Evolutionary conservation across 2,113 vertebrate genomes (phyloP), one percentile per base, ranked within the genome.

Genomic region (Xiphophorus couchianus): DNA sequence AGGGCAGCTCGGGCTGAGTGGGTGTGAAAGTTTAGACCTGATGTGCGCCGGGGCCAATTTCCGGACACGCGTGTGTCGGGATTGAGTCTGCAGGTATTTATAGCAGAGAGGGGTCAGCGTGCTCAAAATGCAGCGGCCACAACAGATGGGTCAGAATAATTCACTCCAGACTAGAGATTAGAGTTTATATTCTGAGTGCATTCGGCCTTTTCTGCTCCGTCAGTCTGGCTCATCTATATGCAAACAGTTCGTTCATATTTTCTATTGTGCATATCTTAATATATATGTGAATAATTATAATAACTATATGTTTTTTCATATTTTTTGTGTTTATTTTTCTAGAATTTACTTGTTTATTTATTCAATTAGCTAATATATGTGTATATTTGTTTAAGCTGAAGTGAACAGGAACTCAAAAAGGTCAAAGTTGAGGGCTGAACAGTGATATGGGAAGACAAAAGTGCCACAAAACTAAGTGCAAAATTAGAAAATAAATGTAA

Each of bases 1-100:
- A 95, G 93, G 92, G 93, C 94, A 75, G 94, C 94, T 80, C 61
- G 86, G 85, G 86, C 85, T 87, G 84, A 86, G 93, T 91, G 76
- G 73, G 73, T 78, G 74, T 82, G 81, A 89, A 86, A 65, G 76
- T 88, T 89, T 70, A 64, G 76, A 77, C 74, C 81, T 71, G 39
- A 66, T 61, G 65, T 17, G 66, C 54, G 42, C 17, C 22, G 3
- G 66, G 66, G 67, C 3, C 42, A 69, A 86, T 78, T 68, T 35
- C 62, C 51, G 65, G 64, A 0, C 44, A 71, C 39, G 37, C 15
- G 30, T 17, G 60, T 37, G 22, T 19, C 31, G 35, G 37, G 15
- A 44, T 44, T 7, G 19, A 13, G 28, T 30, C 60, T 62, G 35
- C 76, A 0, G 71, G 58, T 60, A 60, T 33, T 77, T 58, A 30